phyloP scores from a whole-genome alignment of 2,888 invertebrate species.

The Hylaea fasciaria region DNA sequence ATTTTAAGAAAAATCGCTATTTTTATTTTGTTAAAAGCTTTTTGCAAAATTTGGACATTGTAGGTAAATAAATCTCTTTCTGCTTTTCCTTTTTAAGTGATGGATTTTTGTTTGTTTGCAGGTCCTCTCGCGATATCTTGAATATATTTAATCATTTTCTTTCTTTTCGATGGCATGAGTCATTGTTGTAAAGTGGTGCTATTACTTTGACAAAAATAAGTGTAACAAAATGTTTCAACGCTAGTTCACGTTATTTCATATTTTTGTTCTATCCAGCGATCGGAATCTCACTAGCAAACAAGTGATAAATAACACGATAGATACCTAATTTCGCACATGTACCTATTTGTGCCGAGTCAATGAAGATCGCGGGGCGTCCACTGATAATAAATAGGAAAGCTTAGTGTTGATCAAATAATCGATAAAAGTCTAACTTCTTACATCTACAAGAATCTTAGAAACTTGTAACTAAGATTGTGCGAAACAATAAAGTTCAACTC shows the following conservation, averaged over 20 bases:
- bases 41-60: neutral
- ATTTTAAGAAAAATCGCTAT: constrained; percentile 14
- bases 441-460: neutral
- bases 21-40: constrained; percentile 11
- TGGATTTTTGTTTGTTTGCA: neutral
- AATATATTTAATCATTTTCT: too few relatives aligned
- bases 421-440: neutral
- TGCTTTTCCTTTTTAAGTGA: neutral
- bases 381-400: neutral
- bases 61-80: neutral
- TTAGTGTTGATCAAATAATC: too few relatives aligned
- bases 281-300: too few relatives aligned
- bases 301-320: neutral
- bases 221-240: too few relatives aligned
- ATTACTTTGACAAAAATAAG: too few relatives aligned
- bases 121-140: neutral
- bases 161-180: too few relatives aligned
- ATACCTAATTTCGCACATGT: neutral
- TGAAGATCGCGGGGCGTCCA: neutral
- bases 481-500: neutral
- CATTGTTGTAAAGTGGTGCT: too few relatives aligned
- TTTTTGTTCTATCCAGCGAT: too few relatives aligned
- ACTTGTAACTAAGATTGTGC: neutral
- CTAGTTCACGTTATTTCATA: too few relatives aligned
- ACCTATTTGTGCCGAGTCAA: neutral